Evolutionary conservation across 2,797 vertebrate species (phyloP).

Genomic region (Labeo calbasu): DNA sequence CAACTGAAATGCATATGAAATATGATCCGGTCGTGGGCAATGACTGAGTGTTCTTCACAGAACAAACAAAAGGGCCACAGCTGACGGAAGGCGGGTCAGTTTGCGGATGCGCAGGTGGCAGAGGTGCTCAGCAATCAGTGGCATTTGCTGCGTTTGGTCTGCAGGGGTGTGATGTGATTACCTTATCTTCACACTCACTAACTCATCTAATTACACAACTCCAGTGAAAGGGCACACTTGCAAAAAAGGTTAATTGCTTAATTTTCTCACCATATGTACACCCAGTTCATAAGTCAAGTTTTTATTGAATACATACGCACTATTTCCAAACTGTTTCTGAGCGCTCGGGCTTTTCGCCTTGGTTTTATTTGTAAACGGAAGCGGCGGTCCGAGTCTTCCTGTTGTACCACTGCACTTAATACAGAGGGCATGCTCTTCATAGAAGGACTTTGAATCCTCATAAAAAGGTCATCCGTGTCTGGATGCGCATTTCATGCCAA

Average conservation of each 20-base stretch:
- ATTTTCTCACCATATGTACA: conserved; percentile 81
- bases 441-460: conserved; percentile 45
- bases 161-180: conserved; percentile 44
- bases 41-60: background rate
- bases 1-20: background rate
- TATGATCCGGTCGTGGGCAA: background rate
- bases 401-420: conserved; percentile 7
- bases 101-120: conserved; percentile 52
- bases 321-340: background rate
- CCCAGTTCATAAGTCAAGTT: conserved; percentile 65
- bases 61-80: background rate
- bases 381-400: background rate
- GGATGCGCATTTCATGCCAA: conserved; percentile 74
- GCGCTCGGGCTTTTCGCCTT: background rate
- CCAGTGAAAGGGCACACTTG: conserved; percentile 73
- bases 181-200: conserved; percentile 51
- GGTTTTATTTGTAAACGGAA: background rate
- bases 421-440: conserved; percentile 27
- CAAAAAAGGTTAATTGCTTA: conserved; percentile 81
- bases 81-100: background rate
- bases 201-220: conserved; percentile 75
- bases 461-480: conserved; percentile 78
- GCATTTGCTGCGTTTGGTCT: conserved; percentile 33
- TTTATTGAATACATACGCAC: conserved; percentile 25
- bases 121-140: conserved; percentile 61